Evolutionary conservation across 92 coral and sea anemone genomes (phyloP).

Genomic region (Isaurus tuberculatus): DNA sequence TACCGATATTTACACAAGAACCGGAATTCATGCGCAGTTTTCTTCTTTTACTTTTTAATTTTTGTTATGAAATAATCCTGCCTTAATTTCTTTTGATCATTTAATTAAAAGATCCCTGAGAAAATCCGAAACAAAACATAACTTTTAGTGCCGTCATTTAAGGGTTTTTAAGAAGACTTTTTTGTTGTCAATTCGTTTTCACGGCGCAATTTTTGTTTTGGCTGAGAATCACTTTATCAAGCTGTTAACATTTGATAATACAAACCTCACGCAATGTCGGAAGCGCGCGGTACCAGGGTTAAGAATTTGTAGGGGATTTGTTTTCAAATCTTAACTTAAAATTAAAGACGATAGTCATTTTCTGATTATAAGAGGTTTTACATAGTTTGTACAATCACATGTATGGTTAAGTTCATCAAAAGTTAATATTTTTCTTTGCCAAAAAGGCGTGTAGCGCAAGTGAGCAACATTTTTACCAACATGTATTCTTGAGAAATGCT

Average conservation of each 20-base stretch:
- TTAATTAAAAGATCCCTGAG: neutral
- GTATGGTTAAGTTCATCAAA: no score
- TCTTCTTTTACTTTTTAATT: neutral
- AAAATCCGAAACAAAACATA: neutral
- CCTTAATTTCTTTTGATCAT: neutral
- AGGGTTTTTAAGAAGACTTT: neutral
- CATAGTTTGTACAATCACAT: no score
- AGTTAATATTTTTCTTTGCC: no score
- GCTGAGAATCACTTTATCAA: conserved; percentile 13
- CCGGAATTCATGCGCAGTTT: neutral
- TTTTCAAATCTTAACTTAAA: no score
- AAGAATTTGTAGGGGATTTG: neutral
- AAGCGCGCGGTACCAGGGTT: neutral
- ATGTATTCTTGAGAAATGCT: no score
- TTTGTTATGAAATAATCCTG: neutral
- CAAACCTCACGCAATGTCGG: conserved; percentile 24
- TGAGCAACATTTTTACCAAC: no score
- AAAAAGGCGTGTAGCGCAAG: no score
- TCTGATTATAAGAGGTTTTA: no score
- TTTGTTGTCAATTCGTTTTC: conserved; percentile 1
- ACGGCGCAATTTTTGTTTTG: conserved; percentile 5
- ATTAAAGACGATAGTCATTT: no score
- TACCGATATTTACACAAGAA: conserved; percentile 1
- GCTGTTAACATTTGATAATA: neutral
- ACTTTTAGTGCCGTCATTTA: neutral